Conservation (phyloP, 2,888 invertebrate species). For the Andrena praecox region DNA sequence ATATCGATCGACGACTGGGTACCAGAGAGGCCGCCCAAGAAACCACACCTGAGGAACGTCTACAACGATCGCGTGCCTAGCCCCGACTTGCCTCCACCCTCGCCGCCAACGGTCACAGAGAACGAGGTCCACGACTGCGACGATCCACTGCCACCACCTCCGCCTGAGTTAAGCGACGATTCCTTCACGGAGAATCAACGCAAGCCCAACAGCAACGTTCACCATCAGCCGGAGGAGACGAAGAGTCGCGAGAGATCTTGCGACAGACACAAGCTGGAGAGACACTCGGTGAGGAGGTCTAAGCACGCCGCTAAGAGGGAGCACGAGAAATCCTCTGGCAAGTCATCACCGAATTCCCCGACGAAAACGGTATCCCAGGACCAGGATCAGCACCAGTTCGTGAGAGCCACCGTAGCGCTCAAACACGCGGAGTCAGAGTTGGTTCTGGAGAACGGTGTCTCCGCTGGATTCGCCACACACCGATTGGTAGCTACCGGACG, state of each 20-base stretch:
- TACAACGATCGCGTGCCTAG: conserved; percentile 86
- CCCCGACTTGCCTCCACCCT: conserved; percentile 88
- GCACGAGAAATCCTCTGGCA: conserved; percentile 72
- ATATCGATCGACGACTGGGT: conserved; percentile 90
- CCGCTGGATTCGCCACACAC: conserved; percentile 76
- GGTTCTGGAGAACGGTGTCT: conserved; percentile 75
- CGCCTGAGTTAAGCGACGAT: conserved; percentile 85
- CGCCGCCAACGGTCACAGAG: conserved; percentile 88
- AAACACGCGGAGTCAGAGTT: conserved; percentile 73
- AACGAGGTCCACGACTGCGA: conserved; percentile 87
- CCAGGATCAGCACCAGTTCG: conserved; percentile 70
- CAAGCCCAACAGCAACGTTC: conserved; percentile 50
- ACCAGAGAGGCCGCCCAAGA: conserved; percentile 92
- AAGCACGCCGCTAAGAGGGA: conserved; percentile 73
- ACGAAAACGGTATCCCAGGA: conserved; percentile 66
- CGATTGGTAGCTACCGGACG: conserved; percentile 83
- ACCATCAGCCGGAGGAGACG: conserved; percentile 60
- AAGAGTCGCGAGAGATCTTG: conserved; percentile 68
- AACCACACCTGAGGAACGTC: conserved; percentile 88
- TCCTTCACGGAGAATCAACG: conserved; percentile 74
- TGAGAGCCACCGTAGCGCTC: conserved; percentile 55
- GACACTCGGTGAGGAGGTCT: conserved; percentile 78
- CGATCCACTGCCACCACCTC: conserved; percentile 89
- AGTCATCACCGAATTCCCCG: conserved; percentile 72
- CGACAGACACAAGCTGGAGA: conserved; percentile 78